phyloP scores from a whole-genome alignment of 2,113 vertebrate genomes.

The Lophius piscatorius region DNA sequence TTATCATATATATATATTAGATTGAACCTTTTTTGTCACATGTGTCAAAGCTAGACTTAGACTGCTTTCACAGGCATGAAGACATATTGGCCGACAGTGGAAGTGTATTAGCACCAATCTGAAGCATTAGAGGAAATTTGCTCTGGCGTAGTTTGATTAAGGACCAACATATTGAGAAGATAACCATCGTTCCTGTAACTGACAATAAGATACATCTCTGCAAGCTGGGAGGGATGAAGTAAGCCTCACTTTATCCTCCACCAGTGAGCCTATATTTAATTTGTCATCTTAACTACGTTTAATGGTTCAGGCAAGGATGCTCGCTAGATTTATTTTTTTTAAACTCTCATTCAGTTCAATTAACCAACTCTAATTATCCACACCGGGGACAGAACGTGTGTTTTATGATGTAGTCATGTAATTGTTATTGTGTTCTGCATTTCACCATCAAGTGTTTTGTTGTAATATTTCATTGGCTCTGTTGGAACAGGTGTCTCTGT shows the following conservation, averaged over 20 bases:
- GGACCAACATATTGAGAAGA: constrained; percentile 32
- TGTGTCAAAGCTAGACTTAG: not conserved
- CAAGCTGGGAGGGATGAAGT: constrained; percentile 11
- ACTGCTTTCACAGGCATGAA: constrained; percentile 8
- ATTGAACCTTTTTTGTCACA: constrained; percentile 1
- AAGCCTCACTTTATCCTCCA: constrained; percentile 15
- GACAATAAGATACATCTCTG: constrained; percentile 34
- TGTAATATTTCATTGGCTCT: not conserved
- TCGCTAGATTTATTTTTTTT: not conserved
- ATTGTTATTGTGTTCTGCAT: constrained; percentile 29
- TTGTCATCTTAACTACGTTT: constrained; percentile 46
- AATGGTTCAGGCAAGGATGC: constrained; percentile 9
- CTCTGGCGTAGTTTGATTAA: constrained; percentile 60
- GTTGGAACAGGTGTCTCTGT: not conserved
- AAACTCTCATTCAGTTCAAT: constrained; percentile 34
- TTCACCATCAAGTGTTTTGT: constrained; percentile 30
- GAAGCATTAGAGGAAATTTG: constrained; percentile 47
- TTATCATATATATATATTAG: too few species aligned
- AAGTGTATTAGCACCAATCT: constrained; percentile 51
- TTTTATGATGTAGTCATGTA: constrained; percentile 28
- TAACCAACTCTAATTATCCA: constrained; percentile 49
- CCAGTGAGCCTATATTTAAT: constrained; percentile 26
- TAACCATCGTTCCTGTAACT: constrained; percentile 30
- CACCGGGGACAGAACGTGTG: constrained; percentile 11
- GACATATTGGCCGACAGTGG: constrained; percentile 42